Conservation (phyloP, 2,113 vertebrate species). For the Sorex araneus region DNA sequence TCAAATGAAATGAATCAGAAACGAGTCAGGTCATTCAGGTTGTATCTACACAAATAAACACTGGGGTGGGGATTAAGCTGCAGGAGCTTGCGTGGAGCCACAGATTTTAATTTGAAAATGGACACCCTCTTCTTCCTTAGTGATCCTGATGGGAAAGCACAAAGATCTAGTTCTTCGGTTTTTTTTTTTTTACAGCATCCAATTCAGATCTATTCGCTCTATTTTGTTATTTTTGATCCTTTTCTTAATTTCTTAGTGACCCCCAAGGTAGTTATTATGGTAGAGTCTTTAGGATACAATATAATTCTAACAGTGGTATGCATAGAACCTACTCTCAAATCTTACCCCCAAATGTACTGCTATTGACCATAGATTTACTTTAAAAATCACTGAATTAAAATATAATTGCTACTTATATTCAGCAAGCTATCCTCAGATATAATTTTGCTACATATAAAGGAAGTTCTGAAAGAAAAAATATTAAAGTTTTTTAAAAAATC, state of each 20-base stretch:
- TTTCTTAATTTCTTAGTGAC: neutral
- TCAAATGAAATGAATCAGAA: slow-evolving; percentile 67
- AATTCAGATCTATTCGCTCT: neutral
- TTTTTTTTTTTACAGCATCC: neutral
- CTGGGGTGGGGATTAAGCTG: slow-evolving; percentile 18
- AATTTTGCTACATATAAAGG: slow-evolving; percentile 16
- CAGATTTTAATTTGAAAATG: slow-evolving; percentile 53
- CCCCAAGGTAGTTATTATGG: neutral
- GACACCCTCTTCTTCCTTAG: neutral
- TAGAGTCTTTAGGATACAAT: slow-evolving; percentile 16
- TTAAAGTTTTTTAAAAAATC: no score
- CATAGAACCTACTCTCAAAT: neutral
- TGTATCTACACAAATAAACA: slow-evolving; percentile 62
- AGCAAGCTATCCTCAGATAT: neutral
- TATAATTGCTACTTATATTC: neutral
- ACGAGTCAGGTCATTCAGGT: slow-evolving; percentile 38
- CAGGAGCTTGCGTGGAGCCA: neutral
- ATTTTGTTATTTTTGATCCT: neutral
- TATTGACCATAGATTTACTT: neutral
- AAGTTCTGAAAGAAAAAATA: neutral
- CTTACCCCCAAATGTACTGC: neutral
- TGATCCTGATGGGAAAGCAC: neutral
- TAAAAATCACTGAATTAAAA: neutral
- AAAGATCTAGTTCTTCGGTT: neutral
- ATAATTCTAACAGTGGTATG: neutral